Base-by-base conservation (phyloP, 2,113 vertebrate genomes). In the Hemiprocne comata region DNA sequence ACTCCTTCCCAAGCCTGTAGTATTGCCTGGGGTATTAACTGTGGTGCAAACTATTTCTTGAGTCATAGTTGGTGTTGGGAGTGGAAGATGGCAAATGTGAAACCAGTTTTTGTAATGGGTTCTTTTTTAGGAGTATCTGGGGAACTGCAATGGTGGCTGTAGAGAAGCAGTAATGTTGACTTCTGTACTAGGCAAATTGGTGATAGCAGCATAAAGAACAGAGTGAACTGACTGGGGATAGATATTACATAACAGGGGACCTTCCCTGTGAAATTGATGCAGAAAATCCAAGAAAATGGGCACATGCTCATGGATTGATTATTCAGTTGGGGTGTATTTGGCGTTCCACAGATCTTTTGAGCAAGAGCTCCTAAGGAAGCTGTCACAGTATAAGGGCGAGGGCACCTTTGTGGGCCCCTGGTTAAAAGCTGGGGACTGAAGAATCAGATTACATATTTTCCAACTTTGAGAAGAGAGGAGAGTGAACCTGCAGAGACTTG, bases 351-450 rank as follows among this genome's bases (percentile, higher is more conserved):
- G 40, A 65, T 54, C 44, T 60, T 70, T 74, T 79, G 25, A 69
- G 16, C 26, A 50, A 79, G 44, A 42, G 11, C 13, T 87, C 44
- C 7, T 48, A 38, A 60, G 28, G 42, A 87, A 70, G 34, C 6
- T 31, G 16, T 51, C 17, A 38, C 1, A 1, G 11, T 61, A 4
- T 29, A 73, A 67, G 40, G 13, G 8, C 0, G 1, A 50, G 23
- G 28, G 7, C 28, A 38, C 6, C 5, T 61, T 50, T 72, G 10
- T 19, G 16, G 19, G 26, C 11, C 7, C 13, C 31, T 70, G 21
- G 5, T 33, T 65, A 65, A 75, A 79, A 74, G 21, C 31, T 44
- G 14, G 11, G 7, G 44, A 26, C 57, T 55, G 51, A 65, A 65
- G 17, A 88, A 54, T 60, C 8, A 29, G 19, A 40, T 9, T 50